Conservation (phyloP, 2,888 invertebrate species). For the Abscondita cerata region DNA sequence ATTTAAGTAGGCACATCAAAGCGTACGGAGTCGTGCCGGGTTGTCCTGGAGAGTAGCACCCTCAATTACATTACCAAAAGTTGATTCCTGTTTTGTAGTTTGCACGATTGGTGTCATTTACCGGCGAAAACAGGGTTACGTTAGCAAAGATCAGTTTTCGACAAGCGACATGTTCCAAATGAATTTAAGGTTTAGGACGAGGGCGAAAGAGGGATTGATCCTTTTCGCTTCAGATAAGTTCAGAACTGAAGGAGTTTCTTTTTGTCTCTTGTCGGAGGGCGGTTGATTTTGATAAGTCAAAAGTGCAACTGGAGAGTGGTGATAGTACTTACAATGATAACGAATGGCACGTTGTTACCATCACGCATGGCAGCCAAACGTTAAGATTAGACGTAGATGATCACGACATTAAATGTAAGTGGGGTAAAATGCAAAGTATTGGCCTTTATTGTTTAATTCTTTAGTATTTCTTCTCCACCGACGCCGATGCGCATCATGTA, state of each 20-base stretch:
- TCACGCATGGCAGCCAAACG: slow-evolving; percentile 73
- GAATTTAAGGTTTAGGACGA: slow-evolving; percentile 88
- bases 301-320: slow-evolving; percentile 68
- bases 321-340: slow-evolving; percentile 80
- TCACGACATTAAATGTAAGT: slow-evolving; percentile 54
- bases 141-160: slow-evolving; percentile 66
- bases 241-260: slow-evolving; percentile 70
- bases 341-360: slow-evolving; percentile 93
- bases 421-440: not conserved
- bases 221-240: slow-evolving; percentile 79
- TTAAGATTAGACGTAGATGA: slow-evolving; percentile 88
- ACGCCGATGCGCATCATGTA: slow-evolving; percentile 67
- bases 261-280: slow-evolving; percentile 67
- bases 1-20: slow-evolving; percentile 79
- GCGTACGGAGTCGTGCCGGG: slow-evolving; percentile 86
- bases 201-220: slow-evolving; percentile 77
- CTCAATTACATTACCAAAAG: no score
- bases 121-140: slow-evolving; percentile 70
- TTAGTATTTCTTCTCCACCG: slow-evolving; percentile 64
- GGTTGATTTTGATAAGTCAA: slow-evolving; percentile 72
- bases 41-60: slow-evolving; percentile 85
- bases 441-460: no score
- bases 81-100: no score
- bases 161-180: slow-evolving; percentile 72
- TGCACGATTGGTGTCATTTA: slow-evolving; percentile 77